A percentile compares a stretch with the other conserved stretches of the same genome.
Evolutionary conservation across 1,140 invertebrate genomes (phyloP).

Genomic region (Ganaspis sp.): DNA sequence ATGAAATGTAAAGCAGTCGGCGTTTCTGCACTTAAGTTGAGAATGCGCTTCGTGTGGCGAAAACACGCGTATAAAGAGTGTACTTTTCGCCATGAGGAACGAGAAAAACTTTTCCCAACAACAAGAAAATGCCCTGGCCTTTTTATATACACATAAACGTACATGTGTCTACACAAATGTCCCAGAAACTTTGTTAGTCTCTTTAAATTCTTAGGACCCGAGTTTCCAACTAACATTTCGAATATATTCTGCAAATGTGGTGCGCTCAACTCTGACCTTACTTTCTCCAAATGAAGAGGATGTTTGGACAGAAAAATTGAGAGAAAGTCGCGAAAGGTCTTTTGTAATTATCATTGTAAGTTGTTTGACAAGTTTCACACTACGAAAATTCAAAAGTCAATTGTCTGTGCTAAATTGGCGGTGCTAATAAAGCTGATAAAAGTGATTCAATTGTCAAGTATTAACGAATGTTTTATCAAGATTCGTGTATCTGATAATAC

Average conservation of each 20-base stretch:
- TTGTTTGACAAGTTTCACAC: not conserved
- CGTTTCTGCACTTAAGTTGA: slow-evolving; percentile 16
- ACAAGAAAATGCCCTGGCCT: not conserved
- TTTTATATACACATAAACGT: not conserved
- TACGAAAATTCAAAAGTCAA: not conserved
- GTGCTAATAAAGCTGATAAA: too few species aligned
- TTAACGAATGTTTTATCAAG: too few species aligned
- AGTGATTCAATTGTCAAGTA: too few species aligned
- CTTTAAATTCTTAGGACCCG: not conserved
- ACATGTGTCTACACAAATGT: not conserved
- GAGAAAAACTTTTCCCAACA: slow-evolving; percentile 4
- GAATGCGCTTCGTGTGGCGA: slow-evolving; percentile 4
- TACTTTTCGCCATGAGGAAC: not conserved
- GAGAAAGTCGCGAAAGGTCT: slow-evolving; percentile 15
- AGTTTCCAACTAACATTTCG: not conserved
- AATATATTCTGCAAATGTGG: not conserved
- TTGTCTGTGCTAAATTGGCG: not conserved
- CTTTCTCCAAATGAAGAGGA: not conserved
- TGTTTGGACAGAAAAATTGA: not conserved
- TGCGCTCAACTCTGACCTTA: not conserved
- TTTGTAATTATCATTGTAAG: not conserved
- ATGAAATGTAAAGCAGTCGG: slow-evolving; percentile 24
- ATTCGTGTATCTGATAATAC: too few species aligned
- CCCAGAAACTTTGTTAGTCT: not conserved
- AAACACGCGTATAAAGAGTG: slow-evolving; percentile 25